These are phyloP conservation scores for Pantala flavescens DNA, from an alignment of 1,140 invertebrate genomes.

Conservation along the genomic window DNA sequence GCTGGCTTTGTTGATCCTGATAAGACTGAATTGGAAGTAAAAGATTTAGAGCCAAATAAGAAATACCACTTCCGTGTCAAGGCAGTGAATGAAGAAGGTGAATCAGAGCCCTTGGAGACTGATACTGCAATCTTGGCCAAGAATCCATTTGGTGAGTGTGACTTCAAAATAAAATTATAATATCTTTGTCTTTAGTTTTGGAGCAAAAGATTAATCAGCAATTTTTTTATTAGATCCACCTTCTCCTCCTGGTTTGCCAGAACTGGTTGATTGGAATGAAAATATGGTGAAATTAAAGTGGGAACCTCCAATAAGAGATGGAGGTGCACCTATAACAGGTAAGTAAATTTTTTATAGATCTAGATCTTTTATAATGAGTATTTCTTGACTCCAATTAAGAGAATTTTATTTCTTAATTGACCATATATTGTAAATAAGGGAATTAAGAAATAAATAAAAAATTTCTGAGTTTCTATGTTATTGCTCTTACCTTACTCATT, in stretches of 20 bases:
- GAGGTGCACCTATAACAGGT: slow-evolving; percentile 84
- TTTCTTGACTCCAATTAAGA: too few species aligned
- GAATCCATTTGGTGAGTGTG: slow-evolving; percentile 75
- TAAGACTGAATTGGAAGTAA: slow-evolving; percentile 75
- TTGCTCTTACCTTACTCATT: too few species aligned
- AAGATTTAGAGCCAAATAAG: slow-evolving; percentile 79
- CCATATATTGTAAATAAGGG: too few species aligned
- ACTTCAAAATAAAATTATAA: not conserved
- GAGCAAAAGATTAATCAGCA: not conserved
- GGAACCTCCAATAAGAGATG: slow-evolving; percentile 90
- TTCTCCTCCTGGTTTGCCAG: slow-evolving; percentile 79
- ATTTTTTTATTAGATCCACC: slow-evolving; percentile 52
- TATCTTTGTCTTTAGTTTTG: not conserved
- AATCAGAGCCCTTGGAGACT: slow-evolving; percentile 84
- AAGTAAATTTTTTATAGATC: slow-evolving; percentile 2
- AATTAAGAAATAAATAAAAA: too few species aligned
- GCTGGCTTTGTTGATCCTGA: slow-evolving; percentile 76
- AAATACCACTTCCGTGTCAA: slow-evolving; percentile 93
- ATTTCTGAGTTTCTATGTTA: too few species aligned
- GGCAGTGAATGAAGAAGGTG: slow-evolving; percentile 91
- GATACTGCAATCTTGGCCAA: slow-evolving; percentile 81
- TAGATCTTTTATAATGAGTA: not conserved
- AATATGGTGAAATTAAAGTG: slow-evolving; percentile 89
- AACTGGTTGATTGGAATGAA: slow-evolving; percentile 88
- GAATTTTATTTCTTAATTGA: too few species aligned